A percentile compares a stretch with the other conserved stretches of the same genome.
phyloP scores from a whole-genome alignment of 2,888 invertebrate genomes.

The Ichneumoninae sp. region DNA sequence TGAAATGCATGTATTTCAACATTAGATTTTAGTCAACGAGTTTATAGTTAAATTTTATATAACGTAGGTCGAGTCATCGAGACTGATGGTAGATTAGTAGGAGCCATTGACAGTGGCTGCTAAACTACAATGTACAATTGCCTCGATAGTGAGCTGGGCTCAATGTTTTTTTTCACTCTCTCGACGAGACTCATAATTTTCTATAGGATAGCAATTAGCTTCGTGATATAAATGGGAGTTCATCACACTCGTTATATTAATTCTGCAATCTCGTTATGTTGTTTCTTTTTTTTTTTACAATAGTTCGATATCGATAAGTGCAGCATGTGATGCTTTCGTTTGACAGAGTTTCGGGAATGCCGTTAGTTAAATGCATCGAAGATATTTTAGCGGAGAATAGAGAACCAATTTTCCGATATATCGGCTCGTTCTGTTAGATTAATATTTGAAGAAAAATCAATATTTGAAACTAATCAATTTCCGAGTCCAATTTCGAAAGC shows the following conservation, averaged over 20 bases:
- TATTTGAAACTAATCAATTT: constrained; percentile 16
- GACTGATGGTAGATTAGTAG: constrained; percentile 28
- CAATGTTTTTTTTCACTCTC: not conserved
- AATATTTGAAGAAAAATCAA: constrained; percentile 6
- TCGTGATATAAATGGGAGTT: constrained; percentile 15
- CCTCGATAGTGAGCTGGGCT: not conserved
- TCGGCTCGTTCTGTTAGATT: constrained; percentile 23
- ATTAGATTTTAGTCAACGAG: constrained; percentile 40
- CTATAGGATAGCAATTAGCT: constrained; percentile 16
- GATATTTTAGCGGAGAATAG: constrained; percentile 6
- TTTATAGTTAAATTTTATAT: constrained; percentile 29
- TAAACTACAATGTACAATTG: not conserved
- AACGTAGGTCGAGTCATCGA: constrained; percentile 38
- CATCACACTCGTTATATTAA: not conserved
- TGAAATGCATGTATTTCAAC: constrained; percentile 30
- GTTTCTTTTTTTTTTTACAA: constrained; percentile 5
- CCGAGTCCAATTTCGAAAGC: not conserved
- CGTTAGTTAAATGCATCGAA: constrained; percentile 31
- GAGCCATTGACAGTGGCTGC: constrained; percentile 32
- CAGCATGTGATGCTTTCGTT: constrained; percentile 28
- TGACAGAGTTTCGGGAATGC: constrained; percentile 23
- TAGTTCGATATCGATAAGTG: constrained; percentile 29
- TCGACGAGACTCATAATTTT: constrained; percentile 22
- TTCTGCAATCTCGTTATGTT: not conserved
- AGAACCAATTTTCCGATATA: constrained; percentile 4